phyloP scores from a whole-genome alignment of 1,140 invertebrate genomes.

The Thaumatotibia leucotreta region DNA sequence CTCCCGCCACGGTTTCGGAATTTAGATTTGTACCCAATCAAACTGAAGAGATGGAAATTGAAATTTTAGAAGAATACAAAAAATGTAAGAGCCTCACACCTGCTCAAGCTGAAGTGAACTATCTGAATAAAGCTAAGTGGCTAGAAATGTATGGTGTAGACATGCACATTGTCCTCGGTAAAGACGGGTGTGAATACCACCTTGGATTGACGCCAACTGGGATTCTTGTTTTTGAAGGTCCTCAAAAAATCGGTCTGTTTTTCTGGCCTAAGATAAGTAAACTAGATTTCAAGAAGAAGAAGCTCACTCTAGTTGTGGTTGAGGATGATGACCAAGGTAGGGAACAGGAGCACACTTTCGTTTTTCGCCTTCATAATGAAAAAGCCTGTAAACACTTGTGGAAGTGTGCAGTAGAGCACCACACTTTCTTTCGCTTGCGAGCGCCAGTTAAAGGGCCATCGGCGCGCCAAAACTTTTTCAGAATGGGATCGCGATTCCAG shows the following conservation, averaged over 20 bases:
- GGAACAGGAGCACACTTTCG: slow-evolving; percentile 96
- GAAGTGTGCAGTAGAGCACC: slow-evolving; percentile 99
- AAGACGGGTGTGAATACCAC: slow-evolving; percentile 97
- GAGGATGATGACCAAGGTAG: slow-evolving; percentile 96
- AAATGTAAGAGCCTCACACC: slow-evolving; percentile 89
- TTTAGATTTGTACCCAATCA: slow-evolving; percentile 97
- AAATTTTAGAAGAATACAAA: slow-evolving; percentile 93
- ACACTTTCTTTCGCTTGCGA: slow-evolving; percentile 97
- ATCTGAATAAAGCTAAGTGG: slow-evolving; percentile 96
- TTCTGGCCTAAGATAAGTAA: slow-evolving; percentile 98
- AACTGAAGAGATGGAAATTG: slow-evolving; percentile 94
- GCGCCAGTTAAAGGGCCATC: slow-evolving; percentile 93
- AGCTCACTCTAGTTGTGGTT: slow-evolving; percentile 95
- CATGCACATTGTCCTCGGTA: slow-evolving; percentile 95
- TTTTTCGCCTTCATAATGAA: slow-evolving; percentile 93
- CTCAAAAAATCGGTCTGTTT: slow-evolving; percentile 97
- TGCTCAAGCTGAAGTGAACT: slow-evolving; percentile 95
- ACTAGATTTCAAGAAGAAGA: slow-evolving; percentile 97
- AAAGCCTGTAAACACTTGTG: slow-evolving; percentile 99
- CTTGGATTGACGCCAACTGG: slow-evolving; percentile 98
- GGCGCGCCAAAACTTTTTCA: slow-evolving; percentile 95
- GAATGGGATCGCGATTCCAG: slow-evolving; percentile 97
- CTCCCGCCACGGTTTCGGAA: slow-evolving; percentile 97
- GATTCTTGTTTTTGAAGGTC: slow-evolving; percentile 97
- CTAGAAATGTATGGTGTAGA: slow-evolving; percentile 98